Evolutionary conservation across 1,140 invertebrate species (phyloP).

Genomic region (Cephus cinctus): DNA sequence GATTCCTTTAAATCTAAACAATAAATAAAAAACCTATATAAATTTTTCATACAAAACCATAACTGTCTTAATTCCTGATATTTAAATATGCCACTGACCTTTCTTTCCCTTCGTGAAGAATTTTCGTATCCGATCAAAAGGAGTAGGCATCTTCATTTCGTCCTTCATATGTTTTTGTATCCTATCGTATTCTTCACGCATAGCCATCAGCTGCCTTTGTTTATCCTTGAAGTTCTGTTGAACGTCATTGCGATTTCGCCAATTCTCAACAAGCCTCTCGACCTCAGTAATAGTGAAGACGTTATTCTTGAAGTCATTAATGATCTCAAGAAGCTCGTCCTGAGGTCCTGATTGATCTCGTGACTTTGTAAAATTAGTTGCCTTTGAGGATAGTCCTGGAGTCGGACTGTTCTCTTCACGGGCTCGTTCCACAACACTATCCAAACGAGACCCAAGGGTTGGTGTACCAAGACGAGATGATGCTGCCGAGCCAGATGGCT

Average conservation of each 20-base stretch:
- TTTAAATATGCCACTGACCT: conserved; percentile 35
- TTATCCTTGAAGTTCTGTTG: conserved; percentile 83
- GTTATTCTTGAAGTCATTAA: conserved; percentile 87
- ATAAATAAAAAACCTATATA: conserved; percentile 10
- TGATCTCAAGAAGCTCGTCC: conserved; percentile 81
- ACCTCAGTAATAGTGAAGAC: conserved; percentile 81
- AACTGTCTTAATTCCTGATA: not conserved
- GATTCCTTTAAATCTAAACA: conserved; percentile 38
- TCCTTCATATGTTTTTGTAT: conserved; percentile 76
- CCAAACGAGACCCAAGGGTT: not conserved
- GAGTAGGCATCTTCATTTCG: conserved; percentile 69
- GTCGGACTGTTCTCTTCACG: conserved; percentile 30
- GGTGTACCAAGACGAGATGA: no score
- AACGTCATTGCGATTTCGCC: conserved; percentile 81
- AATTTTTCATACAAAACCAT: not conserved
- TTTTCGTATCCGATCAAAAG: conserved; percentile 75
- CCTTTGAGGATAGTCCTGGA: conserved; percentile 11
- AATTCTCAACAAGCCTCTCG: conserved; percentile 80
- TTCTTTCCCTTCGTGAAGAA: conserved; percentile 70
- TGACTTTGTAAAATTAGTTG: conserved; percentile 23
- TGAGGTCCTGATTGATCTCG: conserved; percentile 54
- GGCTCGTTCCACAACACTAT: not conserved
- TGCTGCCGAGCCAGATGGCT: no score
- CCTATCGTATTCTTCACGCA: conserved; percentile 77
- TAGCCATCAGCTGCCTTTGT: conserved; percentile 74